Conservation (phyloP, 2,797 vertebrate species). For the Ataeniobius toweri region DNA sequence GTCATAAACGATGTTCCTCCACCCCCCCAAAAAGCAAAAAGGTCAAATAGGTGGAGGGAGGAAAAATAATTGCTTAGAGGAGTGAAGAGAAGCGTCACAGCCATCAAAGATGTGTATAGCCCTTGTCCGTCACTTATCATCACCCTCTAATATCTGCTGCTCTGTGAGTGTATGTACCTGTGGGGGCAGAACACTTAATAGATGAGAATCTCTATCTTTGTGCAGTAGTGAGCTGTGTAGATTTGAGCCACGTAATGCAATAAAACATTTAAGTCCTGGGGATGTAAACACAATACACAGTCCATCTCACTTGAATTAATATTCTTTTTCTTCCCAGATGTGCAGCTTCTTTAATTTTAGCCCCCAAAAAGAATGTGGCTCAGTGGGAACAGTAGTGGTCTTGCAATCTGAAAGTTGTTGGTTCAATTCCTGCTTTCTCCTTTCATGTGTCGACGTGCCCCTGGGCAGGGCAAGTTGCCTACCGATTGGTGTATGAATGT, state of each 20-base stretch:
- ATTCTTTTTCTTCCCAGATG: not conserved
- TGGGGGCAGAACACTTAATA: conserved; percentile 49
- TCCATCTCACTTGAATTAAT: conserved; percentile 19
- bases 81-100: conserved; percentile 58
- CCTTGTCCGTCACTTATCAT: conserved; percentile 84
- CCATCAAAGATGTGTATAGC: conserved; percentile 71
- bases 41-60: conserved; percentile 61
- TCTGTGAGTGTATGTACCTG: conserved; percentile 20
- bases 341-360: not conserved
- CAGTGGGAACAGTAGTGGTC: too few relatives aligned
- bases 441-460: too few relatives aligned
- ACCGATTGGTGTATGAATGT: too few relatives aligned
- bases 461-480: too few relatives aligned
- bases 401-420: too few relatives aligned
- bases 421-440: too few relatives aligned
- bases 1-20: conserved; percentile 49
- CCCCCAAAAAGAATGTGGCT: too few relatives aligned
- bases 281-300: not conserved
- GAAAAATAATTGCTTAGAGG: conserved; percentile 48
- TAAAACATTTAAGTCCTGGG: conserved; percentile 55
- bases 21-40: conserved; percentile 59
- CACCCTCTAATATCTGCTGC: conserved; percentile 83
- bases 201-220: conserved; percentile 49
- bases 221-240: conserved; percentile 9
- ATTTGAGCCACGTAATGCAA: conserved; percentile 49